Evolutionary conservation across 2,797 vertebrate species (phyloP), one percentile per base, ranked within the genome.

Genomic region (Pseudochirops corinnae): DNA sequence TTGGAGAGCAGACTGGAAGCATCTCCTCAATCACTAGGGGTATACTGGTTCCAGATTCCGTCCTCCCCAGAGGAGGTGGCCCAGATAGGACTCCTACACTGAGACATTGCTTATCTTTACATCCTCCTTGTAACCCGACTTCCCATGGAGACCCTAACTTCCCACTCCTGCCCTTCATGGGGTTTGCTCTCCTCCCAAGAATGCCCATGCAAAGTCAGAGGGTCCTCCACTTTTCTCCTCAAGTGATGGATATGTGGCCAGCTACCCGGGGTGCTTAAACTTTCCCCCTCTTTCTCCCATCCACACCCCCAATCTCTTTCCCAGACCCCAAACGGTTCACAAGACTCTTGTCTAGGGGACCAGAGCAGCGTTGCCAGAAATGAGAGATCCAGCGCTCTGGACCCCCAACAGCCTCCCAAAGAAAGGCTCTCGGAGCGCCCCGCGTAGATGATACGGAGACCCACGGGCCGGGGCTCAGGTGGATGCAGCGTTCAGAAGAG

Each of bases 281-380:
- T 12, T 21, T 87, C 0, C n/a, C 67, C 21, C 18, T 46, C n/a
- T 46, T 82, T 39, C 67, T 82, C 1, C 29, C 52, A 92, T 90
- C 93, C 95, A 93, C 90, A 94, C 1, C 58, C 7, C 92, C 39
- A 91, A 55, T 31, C 90, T 95, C 96, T 91, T 93, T 96, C 50
- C 21, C 93, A 33, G 31, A 46, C 91, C 93, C 90, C 90, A 94
- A 74, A 53, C 46, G 53, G 14, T 94, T 90, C 46, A 3, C 55
- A 31, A 33, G 56, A 28, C 18, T 56, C 12, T 5, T 4, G 33
- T 24, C 39, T 24, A 26, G 39, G 39, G 3, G 39, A 26, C 11
- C 21, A 46, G n/a, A 24, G n/a, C 67, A 21, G n/a, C 33, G 31
- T n/a, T 67, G n/a, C 24, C 50, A 55, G 90, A 55, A 29, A 90